Evolutionary conservation across 1,140 invertebrate genomes (phyloP), one percentile per base, ranked within the genome.

Genomic region (Geopemphigus sp.): DNA sequence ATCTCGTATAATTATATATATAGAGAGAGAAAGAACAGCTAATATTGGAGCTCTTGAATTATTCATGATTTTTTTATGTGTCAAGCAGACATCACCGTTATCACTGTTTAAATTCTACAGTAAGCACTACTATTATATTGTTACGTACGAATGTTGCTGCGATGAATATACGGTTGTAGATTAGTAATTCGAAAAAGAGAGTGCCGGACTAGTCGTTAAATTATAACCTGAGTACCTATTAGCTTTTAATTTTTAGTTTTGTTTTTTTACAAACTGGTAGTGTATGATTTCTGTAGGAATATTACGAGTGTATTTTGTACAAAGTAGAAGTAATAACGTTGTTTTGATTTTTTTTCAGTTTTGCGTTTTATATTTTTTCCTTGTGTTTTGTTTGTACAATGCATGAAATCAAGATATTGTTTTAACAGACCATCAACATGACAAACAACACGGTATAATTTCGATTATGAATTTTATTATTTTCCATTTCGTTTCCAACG

Each of bases 351-450:
- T 59, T 70, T 81, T 54, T 80, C 47, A 57, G 47, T 63, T 57
- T 63, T 47, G 15, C 50, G 15, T 56, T n/a, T 47, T 80, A 47
- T 19, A 15, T 54, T 80, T 80, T 72, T 72, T 53, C 19, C 24
- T 72, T n/a, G 68, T 47, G n/a, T 64, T 29, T 81, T 80, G n/a
- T 81, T 78, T 80, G 57, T 63, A 63, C 26, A 64, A 26, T 74
- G 72, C 70, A 57, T 66, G 59, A 82, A 53, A 26, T 45, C 39
- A 39, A 78, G 50, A 45, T 70, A 73, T 53, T 80, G 81, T 53
- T 80, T 39, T 81, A 70, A 68, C 39, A 53, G 54, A 72, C 32
- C 5, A 50, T 54, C 59, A 66, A 26, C 24, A 57, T 61, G 66
- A 57, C 24, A 53, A 81, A 73, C 45, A 81, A 73, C 39, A 72